phyloP scores from a whole-genome alignment of 1,140 invertebrate genomes.

The Anagrus nilaparvatae region DNA sequence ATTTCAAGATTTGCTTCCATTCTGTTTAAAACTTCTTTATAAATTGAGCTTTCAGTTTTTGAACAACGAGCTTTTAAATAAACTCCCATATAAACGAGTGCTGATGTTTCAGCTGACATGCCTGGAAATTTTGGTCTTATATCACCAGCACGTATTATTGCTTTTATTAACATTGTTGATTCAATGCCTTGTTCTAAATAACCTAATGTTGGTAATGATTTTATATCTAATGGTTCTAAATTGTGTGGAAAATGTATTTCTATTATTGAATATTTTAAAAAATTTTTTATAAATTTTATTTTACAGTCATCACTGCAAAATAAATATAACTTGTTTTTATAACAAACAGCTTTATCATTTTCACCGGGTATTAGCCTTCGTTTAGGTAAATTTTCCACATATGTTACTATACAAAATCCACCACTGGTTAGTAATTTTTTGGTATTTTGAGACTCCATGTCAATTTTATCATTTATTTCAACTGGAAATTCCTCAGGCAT shows the following conservation, averaged over 20 bases:
- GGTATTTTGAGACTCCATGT: conserved; percentile 20
- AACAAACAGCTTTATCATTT: conserved; percentile 32
- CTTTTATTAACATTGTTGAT: conserved; percentile 40
- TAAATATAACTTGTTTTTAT: conserved; percentile 40
- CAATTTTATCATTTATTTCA: conserved; percentile 31
- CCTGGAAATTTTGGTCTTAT: conserved; percentile 48
- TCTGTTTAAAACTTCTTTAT: conserved; percentile 29
- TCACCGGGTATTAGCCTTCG: conserved; percentile 37
- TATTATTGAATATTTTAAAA: conserved; percentile 36
- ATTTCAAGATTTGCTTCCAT: conserved; percentile 36
- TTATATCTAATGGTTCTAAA: conserved; percentile 35
- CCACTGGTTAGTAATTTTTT: conserved; percentile 33
- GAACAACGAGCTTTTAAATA: conserved; percentile 41
- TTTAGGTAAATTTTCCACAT: conserved; percentile 40
- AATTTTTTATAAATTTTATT: conserved; percentile 39
- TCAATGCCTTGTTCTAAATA: conserved; percentile 49
- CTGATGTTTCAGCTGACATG: conserved; percentile 37
- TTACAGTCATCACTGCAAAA: conserved; percentile 44
- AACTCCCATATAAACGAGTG: conserved; percentile 41
- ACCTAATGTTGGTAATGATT: conserved; percentile 42
- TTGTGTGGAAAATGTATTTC: conserved; percentile 32
- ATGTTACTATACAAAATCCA: conserved; percentile 49
- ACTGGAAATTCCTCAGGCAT: conserved; percentile 43
- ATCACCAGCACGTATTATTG: conserved; percentile 38
- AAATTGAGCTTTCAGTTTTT: conserved; percentile 24